Conservation (phyloP, 2,888 invertebrate genomes). For the Protophormia terraenovae region DNA sequence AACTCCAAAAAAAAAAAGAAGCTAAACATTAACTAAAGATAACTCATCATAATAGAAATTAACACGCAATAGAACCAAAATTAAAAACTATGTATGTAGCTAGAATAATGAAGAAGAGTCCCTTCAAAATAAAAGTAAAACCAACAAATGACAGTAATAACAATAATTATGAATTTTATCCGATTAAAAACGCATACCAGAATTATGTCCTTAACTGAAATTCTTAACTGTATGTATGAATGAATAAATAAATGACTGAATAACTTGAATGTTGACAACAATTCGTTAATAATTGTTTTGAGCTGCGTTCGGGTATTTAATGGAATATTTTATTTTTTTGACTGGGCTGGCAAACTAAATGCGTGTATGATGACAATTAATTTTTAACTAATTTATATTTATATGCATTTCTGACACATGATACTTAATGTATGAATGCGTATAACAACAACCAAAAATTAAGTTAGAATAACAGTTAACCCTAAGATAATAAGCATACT, state of each 20-base stretch:
- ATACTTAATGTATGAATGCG: constrained; percentile 39
- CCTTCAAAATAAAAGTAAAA: too few relatives aligned
- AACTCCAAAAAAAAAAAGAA: constrained; percentile 21
- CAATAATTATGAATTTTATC: constrained; percentile 82
- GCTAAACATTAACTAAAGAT: constrained; percentile 70
- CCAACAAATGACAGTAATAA: constrained; percentile 80
- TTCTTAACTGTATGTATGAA: background rate
- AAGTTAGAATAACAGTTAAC: background rate
- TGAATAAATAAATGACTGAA: too few relatives aligned
- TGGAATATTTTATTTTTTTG: background rate
- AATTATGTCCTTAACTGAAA: constrained; percentile 6
- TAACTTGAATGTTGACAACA: constrained; percentile 13
- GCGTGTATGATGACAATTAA: constrained; percentile 79
- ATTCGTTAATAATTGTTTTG: constrained; percentile 44
- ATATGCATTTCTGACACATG: constrained; percentile 64
- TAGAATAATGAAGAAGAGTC: too few relatives aligned
- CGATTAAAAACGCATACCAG: constrained; percentile 76
- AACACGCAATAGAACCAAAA: constrained; percentile 77
- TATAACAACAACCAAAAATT: constrained; percentile 34
- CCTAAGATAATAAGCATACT: too few relatives aligned
- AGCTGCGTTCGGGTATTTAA: constrained; percentile 51
- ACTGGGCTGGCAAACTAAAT: constrained; percentile 68
- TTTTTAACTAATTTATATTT: constrained; percentile 77
- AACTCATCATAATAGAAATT: constrained; percentile 78
- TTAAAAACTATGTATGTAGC: too few relatives aligned